Conservation (phyloP, 2,888 invertebrate genomes). For the Ophion costatus region DNA sequence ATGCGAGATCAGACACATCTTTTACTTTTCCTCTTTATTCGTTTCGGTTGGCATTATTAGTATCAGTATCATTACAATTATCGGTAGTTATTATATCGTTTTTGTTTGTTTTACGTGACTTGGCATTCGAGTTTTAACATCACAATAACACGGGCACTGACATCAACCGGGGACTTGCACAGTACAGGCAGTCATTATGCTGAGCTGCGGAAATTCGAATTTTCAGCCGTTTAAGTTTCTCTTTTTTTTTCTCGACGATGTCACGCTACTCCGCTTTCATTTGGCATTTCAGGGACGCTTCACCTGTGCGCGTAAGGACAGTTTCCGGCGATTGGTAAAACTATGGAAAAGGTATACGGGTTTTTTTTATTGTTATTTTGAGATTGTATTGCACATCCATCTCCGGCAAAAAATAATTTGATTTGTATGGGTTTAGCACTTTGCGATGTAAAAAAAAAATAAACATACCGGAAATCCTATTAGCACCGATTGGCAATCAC, state of each 20-base stretch:
- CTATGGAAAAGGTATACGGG: not conserved
- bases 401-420: not conserved
- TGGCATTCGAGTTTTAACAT: constrained; percentile 38
- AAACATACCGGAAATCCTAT: not conserved
- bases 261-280: not conserved
- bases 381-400: not conserved
- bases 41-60: constrained; percentile 25
- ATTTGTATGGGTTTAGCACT: not conserved
- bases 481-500: not conserved
- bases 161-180: constrained; percentile 42
- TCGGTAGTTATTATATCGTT: constrained; percentile 30
- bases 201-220: constrained; percentile 7
- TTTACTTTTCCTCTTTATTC: constrained; percentile 31
- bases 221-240: constrained; percentile 17
- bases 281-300: not conserved
- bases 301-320: not conserved
- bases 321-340: not conserved
- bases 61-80: constrained; percentile 30
- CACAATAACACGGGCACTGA: constrained; percentile 49
- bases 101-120: constrained; percentile 32
- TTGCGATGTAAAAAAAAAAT: not conserved
- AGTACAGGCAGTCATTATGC: constrained; percentile 15
- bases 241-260: not conserved
- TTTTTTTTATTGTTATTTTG: not conserved
- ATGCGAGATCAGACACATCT: not conserved